Evolutionary conservation across 1,140 invertebrate species (phyloP), one percentile per base, ranked within the genome.

Genomic region (Drosophila triauraria): DNA sequence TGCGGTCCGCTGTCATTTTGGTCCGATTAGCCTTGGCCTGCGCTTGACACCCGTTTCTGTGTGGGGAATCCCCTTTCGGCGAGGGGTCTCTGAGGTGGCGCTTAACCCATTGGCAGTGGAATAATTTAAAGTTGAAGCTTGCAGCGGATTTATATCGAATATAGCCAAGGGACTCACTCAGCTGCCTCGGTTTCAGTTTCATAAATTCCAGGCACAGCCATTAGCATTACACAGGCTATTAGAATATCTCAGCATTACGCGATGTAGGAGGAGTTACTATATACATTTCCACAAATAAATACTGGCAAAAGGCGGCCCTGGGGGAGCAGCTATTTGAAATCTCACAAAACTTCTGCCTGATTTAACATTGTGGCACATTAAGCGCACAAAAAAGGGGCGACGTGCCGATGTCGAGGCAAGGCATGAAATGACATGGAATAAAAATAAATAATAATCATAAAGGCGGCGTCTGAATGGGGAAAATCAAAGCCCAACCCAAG

Each of bases 221-320:
- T 83, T 83, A 83, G 75, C 80, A 83, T 83, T 83, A 83, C 71
- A 80, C 81, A 76, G 57, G 81, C 81, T 76, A 84, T 80, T 83
- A 84, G 81, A 83, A 83, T 84, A 84, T 84, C 76, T 80, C 81
- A 71, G 77, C 64, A 76, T 83, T 83, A 76, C 70, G 71, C 70
- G 57, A 44, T 35, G 51, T 59, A 35, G 35, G 32, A 44, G 40
- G 23, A n/a, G 13, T 32, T 3, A 10, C 57, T 7, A 20, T 5
- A 20, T 7, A 32, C n/a, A 25, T 17, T 23, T 42, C 8, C 40
- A 4, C 17, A 10, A 20, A 20, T 20, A 20, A 20, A 20, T 20
- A 20, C 20, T 20, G 20, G 20, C 15, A 13, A n/a, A 20, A 38
- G 46, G 20, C 40, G 38, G n/a, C 54, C 23, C 40, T 32, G n/a